Conservation (phyloP, 2,797 vertebrate species). For the Sarcophilus harrisii region DNA sequence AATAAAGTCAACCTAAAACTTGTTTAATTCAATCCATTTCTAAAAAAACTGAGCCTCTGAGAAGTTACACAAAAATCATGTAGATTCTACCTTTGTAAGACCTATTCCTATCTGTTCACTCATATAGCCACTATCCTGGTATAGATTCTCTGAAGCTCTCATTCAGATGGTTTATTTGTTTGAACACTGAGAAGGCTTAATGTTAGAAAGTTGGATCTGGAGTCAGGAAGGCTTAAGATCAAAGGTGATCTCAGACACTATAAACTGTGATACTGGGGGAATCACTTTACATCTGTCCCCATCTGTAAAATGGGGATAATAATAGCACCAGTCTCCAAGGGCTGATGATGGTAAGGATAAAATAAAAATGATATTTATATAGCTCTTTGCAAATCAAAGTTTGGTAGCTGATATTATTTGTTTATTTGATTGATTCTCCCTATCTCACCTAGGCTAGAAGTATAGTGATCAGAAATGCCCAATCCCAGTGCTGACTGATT, state of each 20-base stretch:
- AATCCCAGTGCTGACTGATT: not conserved
- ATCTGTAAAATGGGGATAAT: not conserved
- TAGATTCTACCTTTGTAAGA: not conserved
- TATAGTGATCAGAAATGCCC: too few relatives aligned
- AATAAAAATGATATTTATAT: not conserved
- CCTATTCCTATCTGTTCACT: not conserved
- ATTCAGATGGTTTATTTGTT: not conserved
- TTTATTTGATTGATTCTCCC: too few relatives aligned
- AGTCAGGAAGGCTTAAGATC: not conserved
- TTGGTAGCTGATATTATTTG: not conserved
- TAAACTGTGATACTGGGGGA: not conserved
- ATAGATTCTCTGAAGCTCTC: not conserved
- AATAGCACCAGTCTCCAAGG: not conserved
- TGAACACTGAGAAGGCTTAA: not conserved
- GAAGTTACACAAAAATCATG: not conserved
- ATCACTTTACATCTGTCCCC: not conserved
- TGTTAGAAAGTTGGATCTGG: not conserved
- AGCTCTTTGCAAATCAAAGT: not conserved
- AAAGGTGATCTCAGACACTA: not conserved
- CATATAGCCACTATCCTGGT: not conserved
- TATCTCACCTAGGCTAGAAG: too few relatives aligned
- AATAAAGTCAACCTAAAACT: not conserved
- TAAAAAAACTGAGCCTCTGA: not conserved
- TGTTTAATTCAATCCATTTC: not conserved
- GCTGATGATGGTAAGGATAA: not conserved